Evolutionary conservation across 2,888 invertebrate genomes (phyloP).

Genomic region (Parelbella ahira): DNA sequence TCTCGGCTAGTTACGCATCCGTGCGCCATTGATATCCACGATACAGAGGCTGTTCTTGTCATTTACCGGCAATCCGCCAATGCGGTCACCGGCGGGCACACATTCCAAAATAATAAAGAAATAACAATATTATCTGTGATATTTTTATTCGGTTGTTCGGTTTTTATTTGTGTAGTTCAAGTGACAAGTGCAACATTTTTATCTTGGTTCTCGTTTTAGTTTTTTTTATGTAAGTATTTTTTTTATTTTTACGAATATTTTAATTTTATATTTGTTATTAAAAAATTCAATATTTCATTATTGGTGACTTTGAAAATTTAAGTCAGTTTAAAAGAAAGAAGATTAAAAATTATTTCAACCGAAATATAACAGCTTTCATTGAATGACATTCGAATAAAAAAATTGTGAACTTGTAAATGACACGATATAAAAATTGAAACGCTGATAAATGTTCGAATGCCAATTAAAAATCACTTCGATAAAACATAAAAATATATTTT

Average conservation of each 20-base stretch:
- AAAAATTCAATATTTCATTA: no score
- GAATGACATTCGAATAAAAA: no score
- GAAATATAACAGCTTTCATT: no score
- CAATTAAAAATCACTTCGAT: no score
- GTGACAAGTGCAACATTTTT: conserved; percentile 21
- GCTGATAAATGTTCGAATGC: no score
- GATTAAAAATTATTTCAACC: no score
- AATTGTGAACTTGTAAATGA: no score
- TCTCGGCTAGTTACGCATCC: conserved; percentile 20
- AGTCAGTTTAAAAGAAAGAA: no score
- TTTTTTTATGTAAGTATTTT: conserved; percentile 26
- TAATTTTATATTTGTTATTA: no score
- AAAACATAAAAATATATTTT: no score
- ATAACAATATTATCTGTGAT: conserved; percentile 12
- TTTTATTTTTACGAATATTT: conserved; percentile 22
- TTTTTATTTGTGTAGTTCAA: conserved; percentile 17
- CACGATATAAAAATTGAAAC: no score
- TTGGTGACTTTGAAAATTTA: no score
- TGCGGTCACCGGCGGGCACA: conserved; percentile 8
- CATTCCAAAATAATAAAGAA: conserved; percentile 15
- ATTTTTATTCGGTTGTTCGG: conserved; percentile 3
- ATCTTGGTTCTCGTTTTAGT: conserved; percentile 4
- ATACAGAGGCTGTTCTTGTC: conserved; percentile 16
- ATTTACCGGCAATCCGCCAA: conserved; percentile 19
- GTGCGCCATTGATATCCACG: conserved; percentile 17